A percentile compares a stretch with the other conserved stretches of the same genome.
These are phyloP conservation scores for Python bivittatus DNA, from an alignment of 2,113 vertebrate genomes.

Conservation along the genomic window DNA sequence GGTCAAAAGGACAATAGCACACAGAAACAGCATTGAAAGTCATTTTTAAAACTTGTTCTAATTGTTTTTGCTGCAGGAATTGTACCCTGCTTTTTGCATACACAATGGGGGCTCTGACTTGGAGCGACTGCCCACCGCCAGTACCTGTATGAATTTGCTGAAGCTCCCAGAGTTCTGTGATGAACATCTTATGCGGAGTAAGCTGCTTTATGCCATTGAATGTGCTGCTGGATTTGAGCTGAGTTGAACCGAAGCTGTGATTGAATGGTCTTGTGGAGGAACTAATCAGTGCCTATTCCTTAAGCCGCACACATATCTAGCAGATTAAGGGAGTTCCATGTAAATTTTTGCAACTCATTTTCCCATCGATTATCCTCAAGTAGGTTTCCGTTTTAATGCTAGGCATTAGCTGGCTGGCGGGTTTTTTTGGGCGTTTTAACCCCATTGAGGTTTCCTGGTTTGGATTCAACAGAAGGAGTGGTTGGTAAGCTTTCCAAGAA, in stretches of 20 bases:
- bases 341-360: constrained; percentile 58
- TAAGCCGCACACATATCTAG: constrained; percentile 55
- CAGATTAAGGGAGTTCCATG: constrained; percentile 54
- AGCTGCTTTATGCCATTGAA: constrained; percentile 96
- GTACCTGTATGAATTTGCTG: constrained; percentile 99
- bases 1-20: background rate
- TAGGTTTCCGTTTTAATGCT: constrained; percentile 59
- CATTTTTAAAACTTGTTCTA: background rate
- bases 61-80: constrained; percentile 78
- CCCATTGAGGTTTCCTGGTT: constrained; percentile 61
- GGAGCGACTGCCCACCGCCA: constrained; percentile 94
- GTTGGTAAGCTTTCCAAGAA: constrained; percentile 52
- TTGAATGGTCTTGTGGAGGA: constrained; percentile 47
- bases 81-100: constrained; percentile 97
- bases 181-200: constrained; percentile 89
- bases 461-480: constrained; percentile 58
- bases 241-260: constrained; percentile 61
- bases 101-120: constrained; percentile 94
- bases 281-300: constrained; percentile 59
- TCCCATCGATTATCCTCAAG: constrained; percentile 50
- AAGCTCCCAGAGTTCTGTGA: constrained; percentile 97
- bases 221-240: constrained; percentile 96
- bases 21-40: background rate
- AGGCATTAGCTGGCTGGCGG: constrained; percentile 61
- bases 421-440: constrained; percentile 42